Base-by-base conservation (phyloP, 2,888 invertebrate genomes). In the Prosopocoilus inquinatus region DNA sequence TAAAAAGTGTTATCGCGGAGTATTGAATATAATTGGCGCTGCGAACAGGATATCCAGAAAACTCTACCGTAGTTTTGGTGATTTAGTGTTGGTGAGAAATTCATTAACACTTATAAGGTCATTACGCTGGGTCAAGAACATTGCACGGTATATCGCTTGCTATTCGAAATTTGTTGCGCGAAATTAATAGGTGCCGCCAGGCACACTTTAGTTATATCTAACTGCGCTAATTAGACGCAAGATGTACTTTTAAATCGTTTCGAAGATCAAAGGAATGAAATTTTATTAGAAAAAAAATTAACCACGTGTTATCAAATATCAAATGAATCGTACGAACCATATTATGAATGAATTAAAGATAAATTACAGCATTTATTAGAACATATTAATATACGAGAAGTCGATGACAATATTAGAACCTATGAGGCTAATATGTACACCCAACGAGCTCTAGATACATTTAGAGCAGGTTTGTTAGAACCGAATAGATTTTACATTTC, bases 311-410 rank as follows among this genome's bases (percentile, higher is more conserved):
- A 43, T 38, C 56, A 61, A 61, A 12, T 20, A 11, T 13, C 45
- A 32, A 54, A 49, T 9, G 58, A 64, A 60, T 49, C 13, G 36
- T 62, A 60, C 35, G 49, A 59, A 43, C 38, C 54, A 43, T 64
- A 62, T 46, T 60, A 53, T 8, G 59, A 64, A 49, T 53, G 43
- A 28, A 58, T 64, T 28, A 64, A 59, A 59, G 9, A 38, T 38
- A 64, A 61, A 54, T 49, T 64, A 20, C 64, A 64, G 60, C 44
- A 60, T 41, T 5, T 64, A 13, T 9, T 61, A 51, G 59, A 64
- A 51, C 57, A 63, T 20, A 47, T 63, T 28, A 43, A 28, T 36
- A 11, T 56, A 20, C 43, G 36, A 11, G 47, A 56, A 47, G 3
- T 7, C 3, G 39, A 56, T 50, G 15, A 9, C 9, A 50, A 48